A percentile compares a stretch with the other conserved stretches of the same genome.
Conservation (phyloP, 2,113 vertebrate species). For the Lepisosteus osseus region DNA sequence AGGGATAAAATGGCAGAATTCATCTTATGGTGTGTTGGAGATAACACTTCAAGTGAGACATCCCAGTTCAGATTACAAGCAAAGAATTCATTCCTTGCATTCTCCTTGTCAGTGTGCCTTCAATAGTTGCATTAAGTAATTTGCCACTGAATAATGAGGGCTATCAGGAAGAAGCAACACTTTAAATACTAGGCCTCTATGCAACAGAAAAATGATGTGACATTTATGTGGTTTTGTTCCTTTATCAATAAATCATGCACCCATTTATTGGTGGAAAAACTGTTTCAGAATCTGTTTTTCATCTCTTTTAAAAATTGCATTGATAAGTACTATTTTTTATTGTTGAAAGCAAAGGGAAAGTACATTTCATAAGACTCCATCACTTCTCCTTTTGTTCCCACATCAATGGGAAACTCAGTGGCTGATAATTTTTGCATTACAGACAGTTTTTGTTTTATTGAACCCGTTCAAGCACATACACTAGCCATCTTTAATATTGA, state of each 20-base stretch:
- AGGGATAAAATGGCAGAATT: conserved; percentile 60
- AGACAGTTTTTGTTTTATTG: too few relatives aligned
- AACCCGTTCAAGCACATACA: too few relatives aligned
- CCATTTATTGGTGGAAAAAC: too few relatives aligned
- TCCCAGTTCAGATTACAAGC: conserved; percentile 51
- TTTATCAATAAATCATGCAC: neutral
- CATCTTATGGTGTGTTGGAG: conserved; percentile 50
- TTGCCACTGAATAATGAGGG: conserved; percentile 53
- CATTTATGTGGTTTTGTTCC: conserved; percentile 27
- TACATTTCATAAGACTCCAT: too few relatives aligned
- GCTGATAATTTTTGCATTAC: too few relatives aligned
- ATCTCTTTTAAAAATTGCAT: too few relatives aligned
- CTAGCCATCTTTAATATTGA: too few relatives aligned
- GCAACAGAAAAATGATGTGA: conserved; percentile 27
- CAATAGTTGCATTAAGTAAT: conserved; percentile 54
- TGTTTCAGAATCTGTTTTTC: too few relatives aligned
- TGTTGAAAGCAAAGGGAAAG: too few relatives aligned
- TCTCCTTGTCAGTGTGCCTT: conserved; percentile 54
- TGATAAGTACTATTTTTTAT: too few relatives aligned
- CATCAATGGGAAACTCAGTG: too few relatives aligned
- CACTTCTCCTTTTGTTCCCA: too few relatives aligned
- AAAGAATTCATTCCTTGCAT: conserved; percentile 54
- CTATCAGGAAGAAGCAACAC: conserved; percentile 41
- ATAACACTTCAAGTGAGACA: conserved; percentile 55
- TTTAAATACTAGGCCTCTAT: conserved; percentile 37